These are phyloP conservation scores for Platyrinchus mystaceus DNA, from an alignment of 2,797 vertebrate species.

Conservation along the genomic window DNA sequence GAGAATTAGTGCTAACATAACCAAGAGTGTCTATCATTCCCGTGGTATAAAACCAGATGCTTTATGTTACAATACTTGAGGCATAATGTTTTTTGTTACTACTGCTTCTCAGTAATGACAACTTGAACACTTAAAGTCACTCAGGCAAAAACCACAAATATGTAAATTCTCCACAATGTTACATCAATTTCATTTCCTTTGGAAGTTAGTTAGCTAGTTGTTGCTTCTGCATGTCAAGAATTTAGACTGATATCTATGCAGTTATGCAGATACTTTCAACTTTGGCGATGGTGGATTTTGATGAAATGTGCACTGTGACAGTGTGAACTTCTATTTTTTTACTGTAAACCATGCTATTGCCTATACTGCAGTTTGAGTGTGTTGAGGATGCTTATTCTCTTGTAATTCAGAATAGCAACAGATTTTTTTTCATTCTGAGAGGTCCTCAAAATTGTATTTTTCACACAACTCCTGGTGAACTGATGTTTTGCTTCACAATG, in stretches of 20 bases:
- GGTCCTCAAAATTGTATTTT: not conserved
- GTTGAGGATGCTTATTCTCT: not conserved
- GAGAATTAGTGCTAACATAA: not conserved
- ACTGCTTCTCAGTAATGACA: not conserved
- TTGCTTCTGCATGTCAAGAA: not conserved
- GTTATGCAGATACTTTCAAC: not conserved
- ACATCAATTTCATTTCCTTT: not conserved
- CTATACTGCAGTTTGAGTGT: not conserved
- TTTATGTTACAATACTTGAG: not conserved
- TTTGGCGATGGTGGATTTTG: rapidly evolving
- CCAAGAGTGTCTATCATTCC: not conserved
- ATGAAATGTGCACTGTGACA: not conserved
- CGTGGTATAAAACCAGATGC: not conserved
- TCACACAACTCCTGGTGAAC: not conserved
- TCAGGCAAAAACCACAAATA: not conserved
- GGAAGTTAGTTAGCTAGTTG: not conserved
- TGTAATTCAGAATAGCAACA: not conserved
- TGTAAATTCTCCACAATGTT: not conserved
- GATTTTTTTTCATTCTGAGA: not conserved
- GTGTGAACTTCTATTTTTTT: not conserved
- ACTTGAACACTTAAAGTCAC: not conserved
- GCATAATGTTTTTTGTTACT: not conserved
- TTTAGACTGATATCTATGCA: not conserved
- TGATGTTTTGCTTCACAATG: not conserved
- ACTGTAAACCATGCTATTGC: not conserved